Evolutionary conservation across 2,888 invertebrate genomes (phyloP).

Genomic region (Netelia inedita): DNA sequence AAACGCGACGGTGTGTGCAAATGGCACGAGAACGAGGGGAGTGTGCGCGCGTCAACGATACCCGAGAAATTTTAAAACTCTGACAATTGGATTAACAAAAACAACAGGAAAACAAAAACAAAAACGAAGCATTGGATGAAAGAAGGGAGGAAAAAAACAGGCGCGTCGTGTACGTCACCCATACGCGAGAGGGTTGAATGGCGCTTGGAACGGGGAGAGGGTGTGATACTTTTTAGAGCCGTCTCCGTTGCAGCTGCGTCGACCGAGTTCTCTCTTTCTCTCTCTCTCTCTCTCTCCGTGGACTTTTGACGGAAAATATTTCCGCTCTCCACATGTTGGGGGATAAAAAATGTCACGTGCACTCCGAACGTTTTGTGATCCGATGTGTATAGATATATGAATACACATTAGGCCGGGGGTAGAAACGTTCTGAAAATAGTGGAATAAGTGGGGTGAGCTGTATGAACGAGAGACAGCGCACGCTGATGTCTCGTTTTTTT

Average conservation of each 20-base stretch:
- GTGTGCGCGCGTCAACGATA: slow-evolving; percentile 50
- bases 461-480: slow-evolving; percentile 5
- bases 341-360: slow-evolving; percentile 60
- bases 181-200: slow-evolving; percentile 56
- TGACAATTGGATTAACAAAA: slow-evolving; percentile 65
- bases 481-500: slow-evolving; percentile 20
- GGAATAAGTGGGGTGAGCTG: slow-evolving; percentile 49
- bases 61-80: slow-evolving; percentile 62
- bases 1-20: background rate
- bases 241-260: slow-evolving; percentile 41
- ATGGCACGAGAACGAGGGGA: background rate
- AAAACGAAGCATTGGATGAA: background rate
- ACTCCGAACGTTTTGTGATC: slow-evolving; percentile 33
- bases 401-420: background rate
- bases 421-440: slow-evolving; percentile 65
- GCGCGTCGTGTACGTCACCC: slow-evolving; percentile 34
- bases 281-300: slow-evolving; percentile 11
- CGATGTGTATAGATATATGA: background rate
- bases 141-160: slow-evolving; percentile 20
- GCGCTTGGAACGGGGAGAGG: slow-evolving; percentile 3
- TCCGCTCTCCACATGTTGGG: slow-evolving; percentile 33
- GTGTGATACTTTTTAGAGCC: slow-evolving; percentile 57
- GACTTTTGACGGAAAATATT: slow-evolving; percentile 63
- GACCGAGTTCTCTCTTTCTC: slow-evolving; percentile 1
- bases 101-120: slow-evolving; percentile 33